Conservation (phyloP, 2,888 invertebrate genomes). For the Peribatodes rhomboidaria region DNA sequence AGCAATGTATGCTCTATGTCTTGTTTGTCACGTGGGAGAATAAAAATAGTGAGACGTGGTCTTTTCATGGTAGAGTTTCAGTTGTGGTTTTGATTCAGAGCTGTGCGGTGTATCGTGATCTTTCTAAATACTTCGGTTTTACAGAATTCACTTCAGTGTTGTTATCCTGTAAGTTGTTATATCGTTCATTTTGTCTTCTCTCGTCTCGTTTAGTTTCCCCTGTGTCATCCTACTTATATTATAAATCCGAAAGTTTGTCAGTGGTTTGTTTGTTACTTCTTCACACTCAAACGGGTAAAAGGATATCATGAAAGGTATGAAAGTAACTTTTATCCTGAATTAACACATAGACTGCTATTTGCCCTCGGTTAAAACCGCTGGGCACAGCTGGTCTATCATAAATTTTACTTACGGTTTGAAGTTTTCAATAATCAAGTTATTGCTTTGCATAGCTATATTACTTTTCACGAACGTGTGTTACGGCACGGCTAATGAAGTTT, state of each 20-base stretch:
- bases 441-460: conserved; percentile 1
- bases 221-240: not conserved
- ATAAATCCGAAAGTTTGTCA: too few species aligned
- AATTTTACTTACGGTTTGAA: not conserved
- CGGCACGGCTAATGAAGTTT: not conserved
- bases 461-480: conserved; percentile 1
- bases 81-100: conserved; percentile 15
- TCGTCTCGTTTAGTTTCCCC: not conserved
- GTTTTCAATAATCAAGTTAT: not conserved
- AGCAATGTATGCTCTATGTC: conserved; percentile 25
- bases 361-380: too few species aligned
- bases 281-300: too few species aligned
- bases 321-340: too few species aligned
- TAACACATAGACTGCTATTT: too few species aligned
- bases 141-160: not conserved
- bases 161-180: not conserved
- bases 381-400: not conserved
- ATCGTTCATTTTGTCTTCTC: too few species aligned
- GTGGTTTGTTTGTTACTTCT: not conserved
- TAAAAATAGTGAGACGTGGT: conserved; percentile 6
- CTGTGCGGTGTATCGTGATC: conserved; percentile 5
- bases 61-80: conserved; percentile 1
- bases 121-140: not conserved
- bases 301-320: too few species aligned
- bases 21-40: conserved; percentile 10